Percentiles rank a stretch among this genome's conserved stretches.
Evolutionary conservation across 2,888 invertebrate species (phyloP).

Genomic region (Ametastegia equiseti): DNA sequence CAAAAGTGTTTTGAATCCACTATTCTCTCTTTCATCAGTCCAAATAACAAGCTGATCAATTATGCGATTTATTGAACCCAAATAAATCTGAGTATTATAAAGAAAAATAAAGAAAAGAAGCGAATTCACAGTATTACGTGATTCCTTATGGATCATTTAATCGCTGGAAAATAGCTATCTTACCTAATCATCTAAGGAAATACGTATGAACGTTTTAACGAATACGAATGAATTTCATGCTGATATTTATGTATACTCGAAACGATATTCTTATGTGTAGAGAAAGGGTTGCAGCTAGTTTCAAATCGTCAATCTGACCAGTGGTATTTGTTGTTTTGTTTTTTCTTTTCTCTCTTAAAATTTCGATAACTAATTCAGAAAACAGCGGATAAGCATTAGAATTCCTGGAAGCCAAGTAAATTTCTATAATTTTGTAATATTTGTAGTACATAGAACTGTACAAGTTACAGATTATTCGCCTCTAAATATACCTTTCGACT

Average conservation of each 20-base stretch:
- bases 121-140: slow-evolving; percentile 14
- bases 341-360: background rate
- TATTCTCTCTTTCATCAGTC: background rate
- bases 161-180: background rate
- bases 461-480: slow-evolving; percentile 20
- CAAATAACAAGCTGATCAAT: background rate
- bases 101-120: background rate
- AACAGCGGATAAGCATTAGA: background rate
- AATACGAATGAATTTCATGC: slow-evolving; percentile 8
- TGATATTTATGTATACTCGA: background rate
- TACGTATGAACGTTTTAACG: background rate
- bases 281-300: slow-evolving; percentile 24
- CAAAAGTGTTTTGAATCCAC: background rate
- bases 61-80: background rate
- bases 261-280: background rate
- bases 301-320: slow-evolving; percentile 7
- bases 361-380: background rate
- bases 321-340: too few relatives aligned
- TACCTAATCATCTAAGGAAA: background rate
- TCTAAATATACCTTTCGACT: slow-evolving; percentile 13
- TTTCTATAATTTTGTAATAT: slow-evolving; percentile 26
- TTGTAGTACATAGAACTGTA: slow-evolving; percentile 1
- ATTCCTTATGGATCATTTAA: background rate
- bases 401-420: background rate
- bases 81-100: background rate